Percentiles rank a stretch among this genome's conserved stretches.
phyloP scores from a whole-genome alignment of 2,888 invertebrate species.

The Tanaodytes sp. region DNA sequence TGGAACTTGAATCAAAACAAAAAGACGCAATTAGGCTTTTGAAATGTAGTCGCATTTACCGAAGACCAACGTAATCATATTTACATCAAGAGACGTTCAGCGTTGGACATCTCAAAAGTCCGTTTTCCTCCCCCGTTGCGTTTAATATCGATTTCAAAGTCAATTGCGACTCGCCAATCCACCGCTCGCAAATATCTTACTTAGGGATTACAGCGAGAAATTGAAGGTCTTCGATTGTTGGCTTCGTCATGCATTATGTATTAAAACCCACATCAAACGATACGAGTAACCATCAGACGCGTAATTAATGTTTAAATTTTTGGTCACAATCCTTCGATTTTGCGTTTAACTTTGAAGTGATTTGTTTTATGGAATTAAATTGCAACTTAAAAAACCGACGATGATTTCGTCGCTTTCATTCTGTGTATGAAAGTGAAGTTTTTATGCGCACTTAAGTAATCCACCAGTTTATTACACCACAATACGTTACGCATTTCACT shows the following conservation, averaged over 20 bases:
- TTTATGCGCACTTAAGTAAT: too few species aligned
- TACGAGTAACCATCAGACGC: too few species aligned
- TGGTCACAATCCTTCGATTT: too few species aligned
- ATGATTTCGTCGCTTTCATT: too few species aligned
- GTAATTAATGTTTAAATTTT: too few species aligned
- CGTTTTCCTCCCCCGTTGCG: slow-evolving; percentile 12
- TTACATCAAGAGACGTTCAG: slow-evolving; percentile 31
- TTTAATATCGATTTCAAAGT: slow-evolving; percentile 44
- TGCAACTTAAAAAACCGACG: too few species aligned
- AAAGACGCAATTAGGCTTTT: slow-evolving; percentile 3
- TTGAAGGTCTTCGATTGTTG: slow-evolving; percentile 52
- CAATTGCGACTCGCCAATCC: slow-evolving; percentile 33
- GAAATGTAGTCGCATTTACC: slow-evolving; percentile 24
- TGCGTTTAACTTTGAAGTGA: too few species aligned
- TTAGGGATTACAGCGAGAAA: slow-evolving; percentile 36
- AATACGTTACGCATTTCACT: too few species aligned
- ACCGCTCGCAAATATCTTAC: slow-evolving; percentile 39
- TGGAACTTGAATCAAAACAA: not conserved
- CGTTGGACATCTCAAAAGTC: slow-evolving; percentile 29
- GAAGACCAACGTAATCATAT: slow-evolving; percentile 12
- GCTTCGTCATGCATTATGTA: slow-evolving; percentile 41
- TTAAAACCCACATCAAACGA: slow-evolving; percentile 31
- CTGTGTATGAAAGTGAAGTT: too few species aligned
- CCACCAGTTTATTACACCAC: too few species aligned
- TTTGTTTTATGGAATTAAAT: too few species aligned